Conservation (phyloP, 2,888 invertebrate genomes). For the Glaucopsyche alexis region DNA sequence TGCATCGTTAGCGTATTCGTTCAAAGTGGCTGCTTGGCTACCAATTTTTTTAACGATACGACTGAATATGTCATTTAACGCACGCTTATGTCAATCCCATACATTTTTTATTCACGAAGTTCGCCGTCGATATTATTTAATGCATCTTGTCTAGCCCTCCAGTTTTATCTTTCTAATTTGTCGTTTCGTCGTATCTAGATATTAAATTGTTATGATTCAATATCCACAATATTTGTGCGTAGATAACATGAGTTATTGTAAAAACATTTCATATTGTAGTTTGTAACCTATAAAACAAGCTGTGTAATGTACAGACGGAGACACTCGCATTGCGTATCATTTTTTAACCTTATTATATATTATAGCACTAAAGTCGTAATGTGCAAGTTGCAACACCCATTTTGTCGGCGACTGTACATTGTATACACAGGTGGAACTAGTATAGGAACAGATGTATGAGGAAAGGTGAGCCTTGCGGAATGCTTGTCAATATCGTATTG, state of each 20-base stretch:
- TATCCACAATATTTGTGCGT: background rate
- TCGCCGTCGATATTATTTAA: too few relatives aligned
- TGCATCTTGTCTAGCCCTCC: too few relatives aligned
- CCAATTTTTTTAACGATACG: too few relatives aligned
- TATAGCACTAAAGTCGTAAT: background rate
- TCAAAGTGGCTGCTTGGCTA: too few relatives aligned
- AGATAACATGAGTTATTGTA: conserved; percentile 4
- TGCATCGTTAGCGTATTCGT: too few relatives aligned
- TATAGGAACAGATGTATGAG: background rate
- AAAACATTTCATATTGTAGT: conserved; percentile 1
- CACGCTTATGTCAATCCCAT: too few relatives aligned
- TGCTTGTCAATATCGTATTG: background rate
- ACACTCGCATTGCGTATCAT: background rate
- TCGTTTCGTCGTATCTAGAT: background rate
- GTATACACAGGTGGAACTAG: background rate
- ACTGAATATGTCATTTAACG: too few relatives aligned
- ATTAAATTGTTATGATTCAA: background rate
- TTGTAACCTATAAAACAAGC: background rate
- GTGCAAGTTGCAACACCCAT: too few relatives aligned
- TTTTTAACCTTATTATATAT: background rate
- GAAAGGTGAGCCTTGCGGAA: background rate
- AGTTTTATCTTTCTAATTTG: too few relatives aligned
- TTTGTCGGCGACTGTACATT: background rate
- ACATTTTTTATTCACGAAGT: too few relatives aligned
- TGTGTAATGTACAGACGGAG: background rate